phyloP scores from a whole-genome alignment of 1,140 invertebrate species.

The Brachionus sp. region DNA sequence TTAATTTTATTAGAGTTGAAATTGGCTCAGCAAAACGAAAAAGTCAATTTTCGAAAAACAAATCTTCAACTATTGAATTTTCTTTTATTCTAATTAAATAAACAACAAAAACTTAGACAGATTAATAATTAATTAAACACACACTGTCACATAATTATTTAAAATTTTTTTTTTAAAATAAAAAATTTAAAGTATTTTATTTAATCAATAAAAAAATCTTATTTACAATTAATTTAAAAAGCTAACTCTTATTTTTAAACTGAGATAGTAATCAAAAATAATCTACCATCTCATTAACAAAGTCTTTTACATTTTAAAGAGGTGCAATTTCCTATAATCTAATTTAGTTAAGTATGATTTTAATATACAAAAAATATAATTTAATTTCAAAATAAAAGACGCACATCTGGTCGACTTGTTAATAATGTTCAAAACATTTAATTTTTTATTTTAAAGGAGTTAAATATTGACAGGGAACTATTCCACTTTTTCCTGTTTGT shows the following conservation, averaged over 20 bases:
- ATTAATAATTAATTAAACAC: no score
- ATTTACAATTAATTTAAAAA: constrained; percentile 8
- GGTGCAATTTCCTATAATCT: neutral
- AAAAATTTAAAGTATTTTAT: neutral
- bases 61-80: no score
- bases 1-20: no score
- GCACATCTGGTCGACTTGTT: neutral
- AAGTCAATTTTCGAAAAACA: no score
- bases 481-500: constrained; percentile 20
- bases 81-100: no score
- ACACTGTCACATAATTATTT: no score
- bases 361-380: neutral
- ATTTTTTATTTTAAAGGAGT: constrained; percentile 25
- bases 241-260: neutral
- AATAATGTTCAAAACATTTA: neutral
- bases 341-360: neutral
- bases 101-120: no score
- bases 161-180: neutral
- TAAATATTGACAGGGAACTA: constrained; percentile 45
- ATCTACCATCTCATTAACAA: neutral
- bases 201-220: neutral
- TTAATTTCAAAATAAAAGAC: neutral
- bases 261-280: neutral
- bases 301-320: neutral
- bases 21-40: no score